Percentiles rank a stretch among this genome's conserved stretches.
phyloP scores from a whole-genome alignment of 2,113 vertebrate genomes.

The Aspiorhynchus laticeps region DNA sequence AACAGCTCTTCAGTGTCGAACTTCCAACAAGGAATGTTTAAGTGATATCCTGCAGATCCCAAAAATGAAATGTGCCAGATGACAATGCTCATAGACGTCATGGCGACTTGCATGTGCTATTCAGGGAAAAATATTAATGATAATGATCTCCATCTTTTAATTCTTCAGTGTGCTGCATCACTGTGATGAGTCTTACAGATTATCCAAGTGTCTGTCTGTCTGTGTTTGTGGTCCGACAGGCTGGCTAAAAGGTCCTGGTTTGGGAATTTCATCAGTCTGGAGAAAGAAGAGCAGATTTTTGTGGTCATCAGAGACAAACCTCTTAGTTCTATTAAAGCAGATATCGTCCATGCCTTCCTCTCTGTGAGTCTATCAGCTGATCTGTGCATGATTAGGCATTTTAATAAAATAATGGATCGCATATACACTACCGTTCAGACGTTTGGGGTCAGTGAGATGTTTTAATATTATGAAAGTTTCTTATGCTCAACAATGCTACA shows the following conservation, averaged over 20 bases:
- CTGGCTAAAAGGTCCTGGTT: constrained; percentile 94
- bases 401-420: background rate
- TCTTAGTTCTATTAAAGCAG: constrained; percentile 91
- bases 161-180: background rate
- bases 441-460: background rate
- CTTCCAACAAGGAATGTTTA: background rate
- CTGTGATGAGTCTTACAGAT: background rate
- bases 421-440: background rate
- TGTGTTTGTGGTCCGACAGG: constrained; percentile 65
- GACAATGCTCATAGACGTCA: background rate
- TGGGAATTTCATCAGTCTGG: constrained; percentile 91
- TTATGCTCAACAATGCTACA: background rate
- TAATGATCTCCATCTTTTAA: background rate
- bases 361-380: constrained; percentile 81
- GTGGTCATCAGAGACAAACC: constrained; percentile 92
- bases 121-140: background rate
- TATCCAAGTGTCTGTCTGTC: background rate
- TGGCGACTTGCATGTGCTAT: background rate
- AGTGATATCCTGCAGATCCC: background rate
- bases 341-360: constrained; percentile 93
- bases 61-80: background rate
- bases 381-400: constrained; percentile 53
- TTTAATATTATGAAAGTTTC: background rate
- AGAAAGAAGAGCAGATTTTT: constrained; percentile 94
- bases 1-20: background rate